phyloP scores from a whole-genome alignment of 2,888 invertebrate species.

The Cancer borealis region DNA sequence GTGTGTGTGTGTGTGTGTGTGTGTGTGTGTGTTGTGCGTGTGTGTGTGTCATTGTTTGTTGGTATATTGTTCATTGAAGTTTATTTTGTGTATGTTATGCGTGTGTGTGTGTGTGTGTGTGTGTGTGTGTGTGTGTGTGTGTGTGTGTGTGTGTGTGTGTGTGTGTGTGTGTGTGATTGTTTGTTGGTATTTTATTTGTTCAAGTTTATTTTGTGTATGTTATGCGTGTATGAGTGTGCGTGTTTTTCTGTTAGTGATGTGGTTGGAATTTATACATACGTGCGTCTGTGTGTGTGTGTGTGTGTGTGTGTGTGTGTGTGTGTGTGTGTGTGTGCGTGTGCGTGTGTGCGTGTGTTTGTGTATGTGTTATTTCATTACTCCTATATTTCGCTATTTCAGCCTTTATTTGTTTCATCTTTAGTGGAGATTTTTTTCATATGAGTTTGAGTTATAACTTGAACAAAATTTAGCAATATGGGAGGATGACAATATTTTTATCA shows the following conservation, averaged over 20 bases:
- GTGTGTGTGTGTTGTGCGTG: slow-evolving; percentile 24
- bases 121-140: slow-evolving; percentile 42
- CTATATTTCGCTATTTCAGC: not conserved
- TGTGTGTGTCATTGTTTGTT: slow-evolving; percentile 8
- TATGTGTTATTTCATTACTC: not conserved
- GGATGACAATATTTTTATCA: not conserved
- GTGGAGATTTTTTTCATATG: not conserved
- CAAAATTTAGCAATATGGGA: not conserved
- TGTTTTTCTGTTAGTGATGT: slow-evolving; percentile 2
- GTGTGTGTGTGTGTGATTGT: slow-evolving; percentile 31
- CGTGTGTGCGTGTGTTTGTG: not conserved
- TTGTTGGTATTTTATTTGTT: not conserved
- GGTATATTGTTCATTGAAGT: not conserved
- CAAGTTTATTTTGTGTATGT: not conserved
- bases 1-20: slow-evolving; percentile 35
- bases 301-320: slow-evolving; percentile 53
- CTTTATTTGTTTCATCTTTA: not conserved
- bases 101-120: slow-evolving; percentile 22
- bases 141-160: slow-evolving; percentile 37
- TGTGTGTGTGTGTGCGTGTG: slow-evolving; percentile 32
- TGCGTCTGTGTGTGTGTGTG: slow-evolving; percentile 45
- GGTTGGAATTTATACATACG: not conserved
- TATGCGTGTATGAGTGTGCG: not conserved
- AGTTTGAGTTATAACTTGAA: not conserved
- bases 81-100: not conserved